Base-by-base conservation (phyloP, 2,797 vertebrate genomes). In the Sparidentex hasta region DNA sequence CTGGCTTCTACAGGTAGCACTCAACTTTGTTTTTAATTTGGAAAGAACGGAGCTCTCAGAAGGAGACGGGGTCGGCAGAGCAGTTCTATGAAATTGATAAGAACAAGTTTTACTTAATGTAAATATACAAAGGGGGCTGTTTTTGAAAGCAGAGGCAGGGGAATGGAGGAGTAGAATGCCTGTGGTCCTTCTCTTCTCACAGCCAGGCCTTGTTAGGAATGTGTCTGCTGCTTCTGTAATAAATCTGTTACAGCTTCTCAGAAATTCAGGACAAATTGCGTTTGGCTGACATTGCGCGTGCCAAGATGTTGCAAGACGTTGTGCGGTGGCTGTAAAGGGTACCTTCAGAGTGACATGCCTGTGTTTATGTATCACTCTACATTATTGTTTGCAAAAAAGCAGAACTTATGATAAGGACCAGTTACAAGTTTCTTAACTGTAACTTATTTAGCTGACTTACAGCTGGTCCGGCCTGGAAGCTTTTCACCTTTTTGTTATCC, bases 211-310 rank as follows among this genome's bases (percentile, higher is more conserved):
- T 58, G 79, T 84, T 70, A 76, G 69, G 73, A 91, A 87, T 92
- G 71, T 54, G 76, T 87, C 82, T 51, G 77, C 67, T 80, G 79
- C 21, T 50, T 83, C 79, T 38, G 50, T 78, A 89, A 88, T 90
- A 91, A 89, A 93, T 93, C 84, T 86, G 57, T 94, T 93, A 88
- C 74, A 88, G 86, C 84, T 87, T 73, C 78, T 38, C 75, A 77
- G 74, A 83, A 81, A 90, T 85, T 83, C 88, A 71, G 82, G 80
- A 80, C 85, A 84, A 90, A 86, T 90, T 93, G 62, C 80, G 93
- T 92, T 95, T 96, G 93, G 91, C 93, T 96, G 92, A 94, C 88
- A 69, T 51, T 63, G 65, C 54, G 3, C 46, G 54, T 91, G 81
- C 76, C 78, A 61, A 61, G 51, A 69, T 67, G 56, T 78, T 74